Percentiles rank a stretch among this genome's conserved stretches.
These are phyloP conservation scores for Mongoloraphidia duomilia DNA, from an alignment of 2,888 invertebrate genomes.

Conservation along the genomic window DNA sequence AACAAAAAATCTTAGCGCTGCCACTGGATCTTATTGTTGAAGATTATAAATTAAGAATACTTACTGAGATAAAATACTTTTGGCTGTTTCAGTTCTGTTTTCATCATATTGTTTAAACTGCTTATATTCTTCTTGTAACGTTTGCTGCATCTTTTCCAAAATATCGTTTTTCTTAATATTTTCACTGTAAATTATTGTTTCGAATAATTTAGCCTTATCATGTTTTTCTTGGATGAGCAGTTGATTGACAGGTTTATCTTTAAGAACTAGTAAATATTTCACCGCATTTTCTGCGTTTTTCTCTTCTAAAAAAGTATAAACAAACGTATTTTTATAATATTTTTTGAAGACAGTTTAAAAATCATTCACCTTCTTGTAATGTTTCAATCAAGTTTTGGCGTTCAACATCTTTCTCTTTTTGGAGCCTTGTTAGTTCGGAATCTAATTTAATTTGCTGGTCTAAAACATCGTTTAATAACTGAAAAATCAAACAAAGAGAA, in stretches of 20 bases:
- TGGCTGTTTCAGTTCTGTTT: constrained; percentile 35
- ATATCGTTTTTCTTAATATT: constrained; percentile 50
- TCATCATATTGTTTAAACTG: constrained; percentile 49
- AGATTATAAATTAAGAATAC: constrained; percentile 26
- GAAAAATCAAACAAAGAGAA: constrained; percentile 12
- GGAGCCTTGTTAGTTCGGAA: constrained; percentile 50
- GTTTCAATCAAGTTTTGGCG: constrained; percentile 42
- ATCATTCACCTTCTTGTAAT: constrained; percentile 35
- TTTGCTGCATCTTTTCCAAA: constrained; percentile 52
- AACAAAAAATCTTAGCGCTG: no score
- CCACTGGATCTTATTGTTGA: neutral
- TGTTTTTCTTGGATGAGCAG: constrained; percentile 49
- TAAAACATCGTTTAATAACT: constrained; percentile 39
- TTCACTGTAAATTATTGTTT: constrained; percentile 40
- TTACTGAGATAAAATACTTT: constrained; percentile 49
- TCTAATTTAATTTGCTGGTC: constrained; percentile 51
- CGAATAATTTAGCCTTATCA: constrained; percentile 50
- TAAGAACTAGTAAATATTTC: constrained; percentile 45
- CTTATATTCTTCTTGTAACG: constrained; percentile 50
- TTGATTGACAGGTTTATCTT: constrained; percentile 45
- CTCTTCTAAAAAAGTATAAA: constrained; percentile 34
- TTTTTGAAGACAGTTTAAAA: constrained; percentile 1
- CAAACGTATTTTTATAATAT: constrained; percentile 3
- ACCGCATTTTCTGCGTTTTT: constrained; percentile 51
- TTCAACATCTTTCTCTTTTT: constrained; percentile 48